Evolutionary conservation across 2,113 vertebrate species (phyloP), one percentile per base, ranked within the genome.

Genomic region (Xenus cinereus): DNA sequence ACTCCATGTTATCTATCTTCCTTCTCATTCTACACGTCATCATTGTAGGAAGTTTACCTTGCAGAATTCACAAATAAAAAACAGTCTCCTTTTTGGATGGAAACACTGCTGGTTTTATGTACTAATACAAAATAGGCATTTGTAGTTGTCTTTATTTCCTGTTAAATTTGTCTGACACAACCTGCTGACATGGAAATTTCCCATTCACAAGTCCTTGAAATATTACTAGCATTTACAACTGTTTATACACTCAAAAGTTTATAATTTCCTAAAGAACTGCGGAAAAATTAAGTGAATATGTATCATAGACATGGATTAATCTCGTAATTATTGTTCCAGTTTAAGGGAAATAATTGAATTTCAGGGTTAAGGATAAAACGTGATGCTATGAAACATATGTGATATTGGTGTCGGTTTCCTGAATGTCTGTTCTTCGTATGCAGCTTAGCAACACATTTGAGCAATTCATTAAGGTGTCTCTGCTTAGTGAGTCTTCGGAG

Each of bases 291-390:
- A 97, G 77, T 93, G 80, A 94, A 90, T 97, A 89, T 85, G 14
- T 94, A 78, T 95, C 87, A 48, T 46, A 90, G 84, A 33, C 81
- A 80, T 83, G 87, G 46, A 95, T 96, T 97, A 95, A 93, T 95
- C 89, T 96, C 48, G 14, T 89, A 94, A 94, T 97, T 97, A 95
- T 96, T 95, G 86, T 97, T 97, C 93, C 66, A 86, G 62, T 96
- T 96, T 93, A 94, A 93, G 96, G 84, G 69, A 97, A 96, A 97
- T 96, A 96, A 96, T 93, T 95, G 82, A 96, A 97, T 96, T 97
- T 96, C 85, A 92, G 80, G 79, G 91, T 97, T 95, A 96, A 96
- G 90, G 80, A 90, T 95, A 97, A 97, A 97, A 95, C 8, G 83
- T 76, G 91, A 96, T 96, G 89, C 83, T 89, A 84, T 84, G 95